Evolutionary conservation across 2,113 vertebrate species (phyloP).

Genomic region (Heterochromis multidens): DNA sequence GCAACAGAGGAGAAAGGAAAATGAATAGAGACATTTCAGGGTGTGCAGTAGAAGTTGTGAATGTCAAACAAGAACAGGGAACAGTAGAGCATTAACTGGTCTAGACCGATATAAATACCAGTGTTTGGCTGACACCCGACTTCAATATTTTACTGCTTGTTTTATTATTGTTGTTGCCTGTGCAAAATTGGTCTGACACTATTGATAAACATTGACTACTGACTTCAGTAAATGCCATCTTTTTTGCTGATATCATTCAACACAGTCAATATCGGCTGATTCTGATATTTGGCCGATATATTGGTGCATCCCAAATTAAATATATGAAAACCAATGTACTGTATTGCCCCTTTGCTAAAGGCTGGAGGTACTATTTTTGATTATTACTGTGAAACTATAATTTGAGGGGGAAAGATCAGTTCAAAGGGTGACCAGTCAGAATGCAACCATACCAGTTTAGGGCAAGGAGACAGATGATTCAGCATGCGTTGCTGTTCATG

Average conservation of each 20-base stretch:
- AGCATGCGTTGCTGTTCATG: not conserved
- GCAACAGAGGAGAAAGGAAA: slow-evolving; percentile 2
- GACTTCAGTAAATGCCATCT: not conserved
- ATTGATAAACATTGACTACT: not conserved
- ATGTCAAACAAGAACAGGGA: not conserved
- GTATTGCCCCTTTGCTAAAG: not conserved
- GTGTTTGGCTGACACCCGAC: not conserved
- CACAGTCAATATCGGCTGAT: not conserved
- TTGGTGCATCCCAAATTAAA: not conserved
- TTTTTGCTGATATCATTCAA: not conserved
- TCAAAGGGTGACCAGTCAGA: not conserved
- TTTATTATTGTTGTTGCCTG: not conserved
- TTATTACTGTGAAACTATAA: not conserved
- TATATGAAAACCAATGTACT: not conserved
- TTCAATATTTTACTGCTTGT: not conserved
- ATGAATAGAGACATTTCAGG: not conserved
- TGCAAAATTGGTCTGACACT: too few species aligned
- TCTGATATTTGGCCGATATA: not conserved
- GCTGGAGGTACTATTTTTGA: not conserved
- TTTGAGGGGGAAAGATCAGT: not conserved
- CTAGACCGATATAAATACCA: not conserved
- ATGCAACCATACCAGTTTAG: not conserved
- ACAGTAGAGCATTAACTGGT: not conserved
- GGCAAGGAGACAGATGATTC: not conserved
- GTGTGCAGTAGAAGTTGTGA: not conserved